These are phyloP conservation scores for Eudasyphora cyanicolor DNA, from an alignment of 2,888 invertebrate genomes.

Conservation along the genomic window DNA sequence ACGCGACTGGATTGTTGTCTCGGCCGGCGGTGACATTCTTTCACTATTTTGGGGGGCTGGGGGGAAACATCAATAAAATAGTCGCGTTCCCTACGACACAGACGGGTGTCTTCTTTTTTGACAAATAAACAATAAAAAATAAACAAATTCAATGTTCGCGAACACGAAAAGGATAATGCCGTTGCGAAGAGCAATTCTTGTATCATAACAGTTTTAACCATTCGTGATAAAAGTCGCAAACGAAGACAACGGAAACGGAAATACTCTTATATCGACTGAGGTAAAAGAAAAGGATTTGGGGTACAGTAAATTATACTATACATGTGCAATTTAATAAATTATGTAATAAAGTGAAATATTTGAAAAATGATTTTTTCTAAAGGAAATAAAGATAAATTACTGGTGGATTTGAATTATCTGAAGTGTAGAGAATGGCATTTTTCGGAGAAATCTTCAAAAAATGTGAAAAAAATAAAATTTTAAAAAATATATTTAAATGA, in stretches of 20 bases:
- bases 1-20: slow-evolving; percentile 41
- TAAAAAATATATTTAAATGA: too few species aligned
- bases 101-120: too few species aligned
- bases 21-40: slow-evolving; percentile 59
- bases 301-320: too few species aligned
- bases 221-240: slow-evolving; percentile 53
- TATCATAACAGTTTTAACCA: slow-evolving; percentile 36
- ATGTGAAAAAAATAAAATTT: slow-evolving; percentile 4
- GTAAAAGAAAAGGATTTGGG: too few species aligned
- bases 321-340: background rate
- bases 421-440: slow-evolving; percentile 7
- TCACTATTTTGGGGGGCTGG: too few species aligned
- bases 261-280: too few species aligned
- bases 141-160: too few species aligned
- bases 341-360: slow-evolving; percentile 13
- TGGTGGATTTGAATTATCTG: background rate
- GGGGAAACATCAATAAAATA: slow-evolving; percentile 69
- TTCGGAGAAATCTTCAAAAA: background rate
- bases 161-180: background rate
- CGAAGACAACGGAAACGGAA: slow-evolving; percentile 57
- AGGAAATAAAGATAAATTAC: background rate
- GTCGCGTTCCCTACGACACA: slow-evolving; percentile 57
- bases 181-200: background rate
- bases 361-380: too few species aligned
- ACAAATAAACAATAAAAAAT: slow-evolving; percentile 21